Base-by-base conservation (phyloP, 2,888 invertebrate species). In the Callinectes sapidus region DNA sequence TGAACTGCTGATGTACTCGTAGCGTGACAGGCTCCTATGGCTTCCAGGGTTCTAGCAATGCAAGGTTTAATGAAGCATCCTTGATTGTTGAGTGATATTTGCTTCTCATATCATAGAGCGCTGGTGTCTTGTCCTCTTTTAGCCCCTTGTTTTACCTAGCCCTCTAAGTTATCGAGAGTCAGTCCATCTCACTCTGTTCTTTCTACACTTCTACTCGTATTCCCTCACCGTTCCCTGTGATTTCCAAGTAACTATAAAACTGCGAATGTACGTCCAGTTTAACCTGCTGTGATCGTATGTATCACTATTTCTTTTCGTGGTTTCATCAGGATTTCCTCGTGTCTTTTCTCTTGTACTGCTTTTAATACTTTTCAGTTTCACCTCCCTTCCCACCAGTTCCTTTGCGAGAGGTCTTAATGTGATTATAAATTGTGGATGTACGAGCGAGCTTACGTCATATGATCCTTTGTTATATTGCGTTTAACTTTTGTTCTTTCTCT, bases 391-490 rank as follows among this genome's bases (percentile, higher is more conserved):
- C 6, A 23, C 61, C 61, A 61, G 23, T n/a, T 71, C 71, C 71
- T 71, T 71, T 71, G 23, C n/a, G 71, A 71, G 71, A 71, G 2
- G 71, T 71, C 28, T 71, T 71, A n/a, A 71, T 71, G 71, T 71
- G 71, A 71, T 71, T 71, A n/a, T 71, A 71, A 71, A 71, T 71
- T 71, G 71, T 71, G 71, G n/a, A 71, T 71, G n/a, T 71, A 71
- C 28, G 71, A 71, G n/a, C 28, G 13, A 71, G 6, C 28, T 8
- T n/a, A 10, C 28, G 71, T 28, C 71, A 71, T 71, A 71, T 71
- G 71, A 71, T 71, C 71, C 71, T 71, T 71, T 71, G 71, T 48
- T 48, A 48, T 71, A 28, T 71, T 28, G 71, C n/a, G 3, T 71
- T 28, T 28, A 28, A 28, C n/a, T 28, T 71, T 71, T 71, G 13